phyloP scores from a whole-genome alignment of 2,888 invertebrate species.

The Leuctra nigra region DNA sequence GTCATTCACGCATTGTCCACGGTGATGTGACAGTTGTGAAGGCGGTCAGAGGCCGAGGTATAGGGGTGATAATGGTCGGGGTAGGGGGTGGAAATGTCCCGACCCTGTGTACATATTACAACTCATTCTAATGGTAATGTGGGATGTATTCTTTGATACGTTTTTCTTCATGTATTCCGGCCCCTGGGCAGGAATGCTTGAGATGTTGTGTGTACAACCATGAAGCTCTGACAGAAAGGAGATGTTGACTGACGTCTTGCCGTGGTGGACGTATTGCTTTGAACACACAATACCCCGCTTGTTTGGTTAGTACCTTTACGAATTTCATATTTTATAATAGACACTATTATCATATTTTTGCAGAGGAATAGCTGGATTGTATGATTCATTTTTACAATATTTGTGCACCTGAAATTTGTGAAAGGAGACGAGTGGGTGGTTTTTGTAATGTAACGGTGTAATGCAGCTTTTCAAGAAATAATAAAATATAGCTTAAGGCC shows the following conservation, averaged over 20 bases:
- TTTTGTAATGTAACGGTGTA: no score
- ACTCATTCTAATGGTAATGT: slow-evolving; percentile 22
- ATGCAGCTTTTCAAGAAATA: no score
- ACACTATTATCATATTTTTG: not conserved
- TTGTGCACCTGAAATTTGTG: not conserved
- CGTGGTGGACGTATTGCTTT: not conserved
- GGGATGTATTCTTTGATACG: slow-evolving; percentile 13
- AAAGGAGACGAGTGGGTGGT: no score
- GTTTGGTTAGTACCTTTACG: slow-evolving; percentile 2
- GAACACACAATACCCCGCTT: not conserved
- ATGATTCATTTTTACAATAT: not conserved
- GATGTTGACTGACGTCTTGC: slow-evolving; percentile 3
- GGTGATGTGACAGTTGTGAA: slow-evolving; percentile 7
- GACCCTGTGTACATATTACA: slow-evolving; percentile 20
- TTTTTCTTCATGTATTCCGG: slow-evolving; percentile 9
- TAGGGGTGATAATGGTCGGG: slow-evolving; percentile 8
- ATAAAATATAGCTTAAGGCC: no score
- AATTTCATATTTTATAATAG: not conserved
- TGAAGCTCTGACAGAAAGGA: slow-evolving; percentile 16
- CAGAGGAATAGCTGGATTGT: not conserved
- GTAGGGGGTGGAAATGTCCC: not conserved
- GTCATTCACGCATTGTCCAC: not conserved
- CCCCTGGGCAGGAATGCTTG: slow-evolving; percentile 5
- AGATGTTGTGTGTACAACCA: not conserved
- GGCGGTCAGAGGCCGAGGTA: slow-evolving; percentile 1